These are phyloP conservation scores for Myzus persicae DNA, from an alignment of 1,140 invertebrate species.

Conservation along the genomic window DNA sequence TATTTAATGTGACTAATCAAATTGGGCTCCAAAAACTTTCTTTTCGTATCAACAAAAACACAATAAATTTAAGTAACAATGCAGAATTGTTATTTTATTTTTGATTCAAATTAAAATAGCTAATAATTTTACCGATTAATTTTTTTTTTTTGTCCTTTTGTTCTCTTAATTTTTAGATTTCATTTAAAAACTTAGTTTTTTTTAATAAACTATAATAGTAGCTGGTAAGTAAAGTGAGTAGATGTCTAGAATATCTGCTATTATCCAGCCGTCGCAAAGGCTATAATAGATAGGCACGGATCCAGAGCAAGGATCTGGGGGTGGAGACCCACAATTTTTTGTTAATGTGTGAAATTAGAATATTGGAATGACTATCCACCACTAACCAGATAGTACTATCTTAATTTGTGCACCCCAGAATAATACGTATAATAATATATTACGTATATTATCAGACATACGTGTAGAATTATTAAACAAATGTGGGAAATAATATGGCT, in stretches of 20 bases:
- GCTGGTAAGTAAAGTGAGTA: not conserved
- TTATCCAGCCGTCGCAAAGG: too few species aligned
- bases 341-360: too few species aligned
- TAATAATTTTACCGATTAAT: not conserved
- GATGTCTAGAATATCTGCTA: not conserved
- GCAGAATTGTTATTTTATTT: not conserved
- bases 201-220: not conserved
- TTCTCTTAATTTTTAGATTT: not conserved
- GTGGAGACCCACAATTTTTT: too few species aligned
- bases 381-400: too few species aligned
- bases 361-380: too few species aligned
- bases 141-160: not conserved
- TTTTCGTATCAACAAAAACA: not conserved
- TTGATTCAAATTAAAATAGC: not conserved
- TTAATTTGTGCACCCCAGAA: too few species aligned
- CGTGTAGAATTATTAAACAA: too few species aligned
- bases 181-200: not conserved
- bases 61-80: not conserved
- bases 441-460: too few species aligned
- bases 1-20: not conserved
- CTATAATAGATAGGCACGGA: too few species aligned
- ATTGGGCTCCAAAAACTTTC: conserved; percentile 21
- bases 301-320: too few species aligned
- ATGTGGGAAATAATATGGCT: too few species aligned
- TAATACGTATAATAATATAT: too few species aligned